Evolutionary conservation across 2,888 invertebrate genomes (phyloP).

Genomic region (Geotrupes spiniger): DNA sequence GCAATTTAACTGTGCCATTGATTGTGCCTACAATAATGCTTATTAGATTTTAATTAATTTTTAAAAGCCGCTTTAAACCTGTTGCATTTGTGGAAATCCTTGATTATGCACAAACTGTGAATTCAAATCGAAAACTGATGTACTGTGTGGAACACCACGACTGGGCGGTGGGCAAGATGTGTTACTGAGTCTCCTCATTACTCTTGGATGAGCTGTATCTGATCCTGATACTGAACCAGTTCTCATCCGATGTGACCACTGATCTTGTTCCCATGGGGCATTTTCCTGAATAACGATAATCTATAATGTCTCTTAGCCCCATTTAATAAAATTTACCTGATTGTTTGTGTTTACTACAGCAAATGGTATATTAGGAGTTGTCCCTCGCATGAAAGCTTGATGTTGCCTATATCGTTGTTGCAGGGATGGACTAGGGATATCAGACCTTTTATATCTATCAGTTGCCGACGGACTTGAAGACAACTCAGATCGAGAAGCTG

Average conservation of each 20-base stretch:
- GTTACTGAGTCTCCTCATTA: constrained; percentile 43
- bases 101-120: constrained; percentile 35
- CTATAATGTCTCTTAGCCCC: constrained; percentile 27
- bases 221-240: constrained; percentile 43
- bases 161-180: constrained; percentile 40
- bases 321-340: constrained; percentile 30
- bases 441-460: constrained; percentile 30
- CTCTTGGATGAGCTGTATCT: constrained; percentile 32
- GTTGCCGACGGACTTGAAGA: constrained; percentile 36
- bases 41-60: background rate
- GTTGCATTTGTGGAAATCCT: constrained; percentile 55
- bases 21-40: constrained; percentile 59
- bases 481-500: constrained; percentile 40
- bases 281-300: constrained; percentile 48
- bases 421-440: constrained; percentile 46
- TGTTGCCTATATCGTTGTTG: constrained; percentile 60
- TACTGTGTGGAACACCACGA: constrained; percentile 45
- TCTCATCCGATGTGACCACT: constrained; percentile 40
- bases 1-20: constrained; percentile 67
- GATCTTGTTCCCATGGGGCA: constrained; percentile 46
- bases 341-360: constrained; percentile 42
- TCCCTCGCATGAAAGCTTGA: constrained; percentile 54
- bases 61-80: constrained; percentile 50
- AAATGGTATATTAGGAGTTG: constrained; percentile 46
- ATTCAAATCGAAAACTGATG: constrained; percentile 58